phyloP scores from a whole-genome alignment of 2,797 vertebrate genomes.

The Heteromormyrus szaboi region DNA sequence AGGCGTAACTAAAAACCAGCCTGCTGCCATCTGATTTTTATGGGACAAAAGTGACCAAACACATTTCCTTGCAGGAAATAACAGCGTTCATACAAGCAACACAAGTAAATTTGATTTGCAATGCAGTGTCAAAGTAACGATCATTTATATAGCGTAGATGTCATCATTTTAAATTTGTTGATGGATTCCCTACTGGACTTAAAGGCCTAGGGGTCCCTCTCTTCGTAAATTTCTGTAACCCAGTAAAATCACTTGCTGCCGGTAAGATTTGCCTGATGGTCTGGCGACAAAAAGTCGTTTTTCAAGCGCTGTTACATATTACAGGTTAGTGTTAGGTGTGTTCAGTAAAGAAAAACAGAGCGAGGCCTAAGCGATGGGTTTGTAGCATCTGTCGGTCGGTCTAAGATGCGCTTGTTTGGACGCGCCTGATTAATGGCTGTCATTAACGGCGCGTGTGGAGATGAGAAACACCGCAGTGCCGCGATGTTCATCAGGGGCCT shows the following conservation, averaged over 20 bases:
- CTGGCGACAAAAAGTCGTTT: neutral
- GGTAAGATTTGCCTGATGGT: neutral
- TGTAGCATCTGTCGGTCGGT: neutral
- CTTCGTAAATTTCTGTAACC: neutral
- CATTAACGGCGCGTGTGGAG: neutral
- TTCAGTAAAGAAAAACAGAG: neutral
- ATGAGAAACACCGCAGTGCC: neutral
- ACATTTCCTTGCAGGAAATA: neutral
- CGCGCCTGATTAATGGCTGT: slow-evolving; percentile 12
- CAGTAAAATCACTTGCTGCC: neutral
- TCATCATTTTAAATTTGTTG: neutral
- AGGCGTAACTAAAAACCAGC: neutral
- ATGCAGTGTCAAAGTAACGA: neutral
- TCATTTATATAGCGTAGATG: neutral
- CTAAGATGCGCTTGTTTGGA: neutral
- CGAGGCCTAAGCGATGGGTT: neutral
- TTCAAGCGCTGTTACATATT: neutral
- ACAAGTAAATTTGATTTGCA: neutral
- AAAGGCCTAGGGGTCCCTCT: neutral
- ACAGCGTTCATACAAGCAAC: neutral
- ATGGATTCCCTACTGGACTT: neutral
- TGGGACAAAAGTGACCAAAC: neutral
- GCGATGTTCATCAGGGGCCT: neutral
- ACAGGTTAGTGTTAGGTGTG: neutral
- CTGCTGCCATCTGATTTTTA: neutral